Evolutionary conservation across 2,113 vertebrate genomes (phyloP), one percentile per base, ranked within the genome.

Genomic region (Acrocephalus kingi): DNA sequence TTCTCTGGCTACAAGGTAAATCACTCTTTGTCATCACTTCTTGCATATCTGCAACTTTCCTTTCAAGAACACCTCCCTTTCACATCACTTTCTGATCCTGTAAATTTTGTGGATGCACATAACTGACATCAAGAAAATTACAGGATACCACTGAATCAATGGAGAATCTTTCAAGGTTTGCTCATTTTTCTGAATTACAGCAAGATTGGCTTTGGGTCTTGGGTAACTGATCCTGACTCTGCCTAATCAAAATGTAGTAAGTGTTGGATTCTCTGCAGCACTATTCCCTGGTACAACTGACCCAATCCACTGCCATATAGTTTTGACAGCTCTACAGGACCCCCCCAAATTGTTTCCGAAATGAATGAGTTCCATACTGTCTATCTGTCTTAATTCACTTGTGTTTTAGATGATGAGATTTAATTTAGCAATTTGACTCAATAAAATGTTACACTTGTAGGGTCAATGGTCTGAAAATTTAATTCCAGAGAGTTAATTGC

Each of bases 401-500:
- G 96, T 98, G 97, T 97, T 97, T 97, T 96, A 98, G 97, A 98
- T 98, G 96, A 98, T 91, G 82, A 98, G 98, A 98, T 98, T 98
- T 98, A 98, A 98, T 99, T 98, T 98, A 98, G 98, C 98, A 98
- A 98, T 98, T 97, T 97, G 98, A 98, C 98, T 98, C 98, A 98
- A 99, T 98, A 98, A 98, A 98, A 98, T 97, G 98, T 98, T 98
- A 98, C 98, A 98, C 98, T 98, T 97, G 97, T 97, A 98, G 98
- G 98, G 98, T 98, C 98, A 98, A 97, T 97, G 98, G 98, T 98
- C 98, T 98, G 97, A 98, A 97, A 98, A 98, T 99, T 98, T 99
- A 99, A 99, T 99, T 99, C 98, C 98, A 97, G 98, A 95, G 97
- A 97, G 97, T 98, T 99, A 98, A 99, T 98, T 99, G 98, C 98